Conservation (phyloP, 2,888 invertebrate genomes). For the Trichogramma evanescens region DNA sequence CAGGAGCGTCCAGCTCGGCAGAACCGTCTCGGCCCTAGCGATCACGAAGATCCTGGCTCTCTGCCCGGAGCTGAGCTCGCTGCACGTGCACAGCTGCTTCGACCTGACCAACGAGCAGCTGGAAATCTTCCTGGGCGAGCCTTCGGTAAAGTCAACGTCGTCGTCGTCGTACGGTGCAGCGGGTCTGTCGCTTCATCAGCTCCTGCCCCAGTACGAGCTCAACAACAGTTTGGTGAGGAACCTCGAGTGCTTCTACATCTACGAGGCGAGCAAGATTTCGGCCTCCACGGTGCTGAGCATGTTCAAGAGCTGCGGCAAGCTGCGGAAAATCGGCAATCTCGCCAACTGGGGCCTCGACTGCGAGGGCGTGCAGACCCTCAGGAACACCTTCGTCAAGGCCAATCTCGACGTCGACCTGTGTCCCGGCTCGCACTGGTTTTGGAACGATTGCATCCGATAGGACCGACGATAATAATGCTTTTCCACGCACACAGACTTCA, state of each 20-base stretch:
- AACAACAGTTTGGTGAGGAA: conserved; percentile 28
- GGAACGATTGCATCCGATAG: conserved; percentile 41
- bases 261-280: conserved; percentile 43
- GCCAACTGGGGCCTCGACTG: conserved; percentile 45
- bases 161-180: neutral
- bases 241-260: conserved; percentile 45
- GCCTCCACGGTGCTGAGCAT: conserved; percentile 38
- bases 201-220: neutral
- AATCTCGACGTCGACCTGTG: conserved; percentile 45
- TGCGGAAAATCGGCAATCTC: conserved; percentile 44
- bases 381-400: conserved; percentile 35
- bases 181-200: no score
- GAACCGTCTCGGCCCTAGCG: conserved; percentile 37
- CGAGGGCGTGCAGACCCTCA: conserved; percentile 39
- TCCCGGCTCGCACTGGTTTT: conserved; percentile 47
- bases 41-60: conserved; percentile 41
- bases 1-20: conserved; percentile 41
- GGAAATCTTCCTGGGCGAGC: conserved; percentile 29
- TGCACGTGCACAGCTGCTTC: conserved; percentile 45
- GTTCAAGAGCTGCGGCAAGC: conserved; percentile 38
- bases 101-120: conserved; percentile 43
- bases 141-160: conserved; percentile 6
- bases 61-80: conserved; percentile 38
- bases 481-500: no score
- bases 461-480: neutral